Evolutionary conservation across 2,888 invertebrate genomes (phyloP).

Genomic region (Carcina quercana): DNA sequence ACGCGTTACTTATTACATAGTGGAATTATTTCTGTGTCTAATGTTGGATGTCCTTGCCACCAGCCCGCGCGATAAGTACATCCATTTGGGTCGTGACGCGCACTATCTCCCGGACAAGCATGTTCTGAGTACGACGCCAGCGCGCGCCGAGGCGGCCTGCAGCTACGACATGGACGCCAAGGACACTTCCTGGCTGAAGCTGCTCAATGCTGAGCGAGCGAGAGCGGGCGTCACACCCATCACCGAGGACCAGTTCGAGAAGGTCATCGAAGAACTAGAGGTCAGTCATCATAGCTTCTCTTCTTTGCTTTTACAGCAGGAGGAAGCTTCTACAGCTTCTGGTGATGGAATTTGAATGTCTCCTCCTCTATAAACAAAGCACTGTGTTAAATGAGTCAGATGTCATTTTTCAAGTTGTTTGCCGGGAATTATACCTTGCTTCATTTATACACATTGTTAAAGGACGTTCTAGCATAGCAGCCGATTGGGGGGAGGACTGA

Average conservation of each 20-base stretch:
- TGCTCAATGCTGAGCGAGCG: conserved; percentile 91
- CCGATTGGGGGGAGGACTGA: too few relatives aligned
- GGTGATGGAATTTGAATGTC: too few relatives aligned
- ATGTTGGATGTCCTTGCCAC: too few relatives aligned
- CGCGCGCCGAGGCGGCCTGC: conserved; percentile 93
- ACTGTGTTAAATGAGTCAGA: too few relatives aligned
- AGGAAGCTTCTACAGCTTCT: neutral
- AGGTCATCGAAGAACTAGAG: conserved; percentile 94
- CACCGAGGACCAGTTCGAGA: conserved; percentile 91
- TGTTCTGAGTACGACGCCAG: conserved; percentile 88
- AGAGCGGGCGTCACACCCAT: conserved; percentile 82
- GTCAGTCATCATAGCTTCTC: conserved; percentile 48
- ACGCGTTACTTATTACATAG: too few relatives aligned
- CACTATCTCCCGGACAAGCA: conserved; percentile 89
- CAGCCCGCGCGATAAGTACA: conserved; percentile 94
- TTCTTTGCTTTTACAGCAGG: too few relatives aligned
- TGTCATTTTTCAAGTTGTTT: too few relatives aligned
- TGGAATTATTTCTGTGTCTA: too few relatives aligned
- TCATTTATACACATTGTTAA: too few relatives aligned
- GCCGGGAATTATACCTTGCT: too few relatives aligned
- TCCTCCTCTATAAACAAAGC: too few relatives aligned
- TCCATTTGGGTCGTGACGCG: conserved; percentile 92
- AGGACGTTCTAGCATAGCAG: too few relatives aligned
- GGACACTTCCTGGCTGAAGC: conserved; percentile 92
- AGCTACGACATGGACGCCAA: conserved; percentile 96